Base-by-base conservation (phyloP, 30 jellyfish, hydroid and myxozoan species). In the Aurelia sp. region DNA sequence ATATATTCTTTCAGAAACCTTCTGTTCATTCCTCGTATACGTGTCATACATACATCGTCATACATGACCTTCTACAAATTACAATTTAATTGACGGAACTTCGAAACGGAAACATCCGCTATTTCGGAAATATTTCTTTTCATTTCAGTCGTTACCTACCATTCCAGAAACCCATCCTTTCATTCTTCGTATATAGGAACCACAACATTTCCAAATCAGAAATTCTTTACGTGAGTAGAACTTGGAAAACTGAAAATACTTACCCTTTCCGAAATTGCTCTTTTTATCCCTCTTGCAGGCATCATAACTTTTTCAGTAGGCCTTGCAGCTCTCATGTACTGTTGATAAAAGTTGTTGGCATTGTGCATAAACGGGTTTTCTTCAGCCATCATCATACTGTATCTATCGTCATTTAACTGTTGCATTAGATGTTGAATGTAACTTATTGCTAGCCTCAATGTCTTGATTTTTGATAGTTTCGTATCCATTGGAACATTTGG, bases 401-500 rank as follows among this genome's bases (percentile, higher is more conserved):
- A 67, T 31, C 92, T 51, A 20, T 71, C 84, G 65, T 82, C 96
- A 41, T 81, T 82, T 76, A 91, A 57, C 20, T 85, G 91, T 48
- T 75, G 87, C 96, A 84, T 91, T 76, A 91, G 71, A 73, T 80
- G 88, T 70, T 80, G 97, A 8, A 91, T 91, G 67, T 91, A 91
- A 77, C 96, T 91, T 11, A 85, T 91, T 17, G 97, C 97, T 78
- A 91, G 76, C 15, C 97, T 78, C 37, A 91, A 71, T 10, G 96
- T 91, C 64, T 91, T 84, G 35, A 91, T 91, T 62, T 91, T 91
- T 21, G 97, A 91, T 57, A 91, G 62, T 63, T 91, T 91, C 23
- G 97, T 91, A 76, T 91, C 97, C 18, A 48, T 37, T 11, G 97
- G 93, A 20, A 91, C 95, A 68, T 91, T 91, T 22, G 97, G 97